Percentiles rank a stretch among this genome's conserved stretches.
phyloP scores from a whole-genome alignment of 2,888 invertebrate genomes.

The Auanema freiburgensis region DNA sequence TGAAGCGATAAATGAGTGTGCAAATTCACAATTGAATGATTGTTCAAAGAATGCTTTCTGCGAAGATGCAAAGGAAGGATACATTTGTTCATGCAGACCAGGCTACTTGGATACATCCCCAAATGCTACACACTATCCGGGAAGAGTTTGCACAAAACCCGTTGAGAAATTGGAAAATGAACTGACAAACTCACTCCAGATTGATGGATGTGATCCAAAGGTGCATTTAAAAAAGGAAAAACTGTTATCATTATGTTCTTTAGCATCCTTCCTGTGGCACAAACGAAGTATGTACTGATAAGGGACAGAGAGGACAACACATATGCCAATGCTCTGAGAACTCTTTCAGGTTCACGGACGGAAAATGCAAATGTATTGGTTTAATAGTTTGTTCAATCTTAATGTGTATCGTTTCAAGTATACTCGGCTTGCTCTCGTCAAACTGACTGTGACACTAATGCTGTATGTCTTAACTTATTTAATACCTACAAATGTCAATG shows the following conservation, averaged over 20 bases:
- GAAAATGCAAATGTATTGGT: slow-evolving; percentile 49
- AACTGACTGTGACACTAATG: slow-evolving; percentile 56
- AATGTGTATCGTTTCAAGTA: slow-evolving; percentile 24
- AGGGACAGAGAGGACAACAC: slow-evolving; percentile 37
- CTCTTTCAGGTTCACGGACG: slow-evolving; percentile 58
- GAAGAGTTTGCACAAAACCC: slow-evolving; percentile 51
- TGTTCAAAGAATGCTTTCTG: slow-evolving; percentile 85
- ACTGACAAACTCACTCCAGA: slow-evolving; percentile 36
- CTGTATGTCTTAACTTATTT: slow-evolving; percentile 62
- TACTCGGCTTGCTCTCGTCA: slow-evolving; percentile 54
- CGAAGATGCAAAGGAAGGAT: slow-evolving; percentile 80
- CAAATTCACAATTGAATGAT: slow-evolving; percentile 74
- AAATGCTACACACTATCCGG: slow-evolving; percentile 62
- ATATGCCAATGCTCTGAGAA: slow-evolving; percentile 58
- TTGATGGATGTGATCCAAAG: slow-evolving; percentile 48
- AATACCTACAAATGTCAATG: slow-evolving; percentile 63
- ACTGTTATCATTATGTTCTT: slow-evolving; percentile 11
- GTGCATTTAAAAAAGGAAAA: slow-evolving; percentile 12
- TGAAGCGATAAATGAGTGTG: slow-evolving; percentile 64
- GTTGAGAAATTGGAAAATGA: slow-evolving; percentile 32
- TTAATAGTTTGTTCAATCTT: background rate
- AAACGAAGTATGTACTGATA: slow-evolving; percentile 56
- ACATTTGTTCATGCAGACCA: slow-evolving; percentile 84
- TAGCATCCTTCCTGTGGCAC: slow-evolving; percentile 40
- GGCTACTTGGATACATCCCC: slow-evolving; percentile 74